A percentile compares a stretch with the other conserved stretches of the same genome.
Evolutionary conservation across 2,888 invertebrate genomes (phyloP).

Genomic region (Pyrocoelia pectoralis): DNA sequence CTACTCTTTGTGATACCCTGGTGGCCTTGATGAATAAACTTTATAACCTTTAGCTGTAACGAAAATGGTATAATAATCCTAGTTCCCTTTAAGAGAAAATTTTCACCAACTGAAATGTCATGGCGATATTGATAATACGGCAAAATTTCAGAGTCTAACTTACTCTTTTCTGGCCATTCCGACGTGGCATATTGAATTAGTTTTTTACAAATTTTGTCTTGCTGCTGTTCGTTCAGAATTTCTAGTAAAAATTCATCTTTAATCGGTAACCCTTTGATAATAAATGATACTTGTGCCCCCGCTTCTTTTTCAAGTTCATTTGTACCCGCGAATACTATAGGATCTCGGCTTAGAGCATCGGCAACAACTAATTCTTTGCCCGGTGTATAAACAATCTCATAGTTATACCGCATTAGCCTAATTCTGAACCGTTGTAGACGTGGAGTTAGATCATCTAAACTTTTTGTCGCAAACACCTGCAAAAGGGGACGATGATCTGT

Average conservation of each 20-base stretch:
- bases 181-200: conserved; percentile 24
- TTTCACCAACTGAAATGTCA: conserved; percentile 34
- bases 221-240: conserved; percentile 33
- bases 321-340: not conserved
- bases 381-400: conserved; percentile 41
- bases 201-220: conserved; percentile 24
- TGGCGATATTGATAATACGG: conserved; percentile 35
- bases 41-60: conserved; percentile 15
- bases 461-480: conserved; percentile 47
- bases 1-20: conserved; percentile 29
- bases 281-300: not conserved
- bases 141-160: conserved; percentile 16
- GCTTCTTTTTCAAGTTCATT: not conserved
- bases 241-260: conserved; percentile 3
- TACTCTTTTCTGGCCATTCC: conserved; percentile 34
- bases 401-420: conserved; percentile 33
- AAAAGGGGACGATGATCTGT: not conserved
- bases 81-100: conserved; percentile 36
- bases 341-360: not conserved
- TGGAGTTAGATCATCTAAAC: conserved; percentile 47
- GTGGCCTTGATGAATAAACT: conserved; percentile 27
- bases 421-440: conserved; percentile 34
- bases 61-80: conserved; percentile 33
- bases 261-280: not conserved
- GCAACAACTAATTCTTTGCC: conserved; percentile 23